Base-by-base conservation (phyloP, 2,797 vertebrate species). In the Micrastur ruficollis region DNA sequence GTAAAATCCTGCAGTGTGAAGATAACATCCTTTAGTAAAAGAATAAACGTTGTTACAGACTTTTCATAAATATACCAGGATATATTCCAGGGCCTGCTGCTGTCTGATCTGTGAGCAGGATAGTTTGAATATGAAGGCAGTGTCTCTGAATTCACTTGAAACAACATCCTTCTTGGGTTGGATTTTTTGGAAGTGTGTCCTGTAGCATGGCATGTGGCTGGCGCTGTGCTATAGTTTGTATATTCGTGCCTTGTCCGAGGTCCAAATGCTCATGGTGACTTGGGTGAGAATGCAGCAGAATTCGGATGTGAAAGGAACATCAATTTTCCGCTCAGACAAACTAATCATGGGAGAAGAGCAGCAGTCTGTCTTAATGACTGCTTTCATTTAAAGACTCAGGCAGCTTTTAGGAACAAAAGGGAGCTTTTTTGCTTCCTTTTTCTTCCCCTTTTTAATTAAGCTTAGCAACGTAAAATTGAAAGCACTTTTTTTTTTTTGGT, bases 1-100 rank as follows among this genome's bases (percentile, higher is more conserved):
- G 72, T 62, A 68, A 63, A 70, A 63, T 67, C 46, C 79, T 85
- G 83, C 61, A 59, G 46, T 22, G 74, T 74, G 92, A 82, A 86
- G 92, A 91, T 92, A 95, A 94, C 67, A 27, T 70, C 94, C 92
- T 68, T 79, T 44, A 44, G 49, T 66, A 63, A 76, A 75, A 81
- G 74, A 89, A 67, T 32, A 96, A 95, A 84, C 53, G 12, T 31
- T 20, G 82, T 81, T 75, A 27, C 11, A 22, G 82, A 19, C 42
- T 86, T 68, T 36, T 75, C 73, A 26, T 62, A 78, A 94, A 29
- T 34, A 36, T 1, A 29, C 70, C 34, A n/a, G 66, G 42, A 13
- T 44, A 5, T 40, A 36, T 66, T 81, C 49, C 42, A n/a, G 82
- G 34, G 49, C 38, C 53, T 78, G 55, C 71, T 71, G 78, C 71